Percentiles rank a stretch among this genome's conserved stretches.
Conservation (phyloP, 2,113 vertebrate species). For the Bubalus kerabau region DNA sequence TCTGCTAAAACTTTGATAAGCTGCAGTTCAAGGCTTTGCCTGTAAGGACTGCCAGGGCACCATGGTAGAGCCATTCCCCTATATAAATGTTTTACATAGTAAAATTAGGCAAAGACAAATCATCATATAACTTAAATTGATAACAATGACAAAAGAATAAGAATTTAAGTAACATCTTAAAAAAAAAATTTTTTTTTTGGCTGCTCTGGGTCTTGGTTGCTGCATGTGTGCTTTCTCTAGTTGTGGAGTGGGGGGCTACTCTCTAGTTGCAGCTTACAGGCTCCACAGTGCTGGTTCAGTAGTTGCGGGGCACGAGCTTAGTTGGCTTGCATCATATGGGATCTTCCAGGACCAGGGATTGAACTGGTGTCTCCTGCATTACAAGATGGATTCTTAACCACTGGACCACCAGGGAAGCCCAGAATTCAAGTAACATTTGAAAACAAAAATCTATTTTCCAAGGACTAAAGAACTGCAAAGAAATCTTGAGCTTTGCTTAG, state of each 20-base stretch:
- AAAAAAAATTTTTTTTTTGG: neutral
- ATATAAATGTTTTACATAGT: neutral
- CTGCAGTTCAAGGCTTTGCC: neutral
- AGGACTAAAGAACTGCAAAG: neutral
- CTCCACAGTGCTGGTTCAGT: neutral
- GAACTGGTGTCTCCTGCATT: neutral
- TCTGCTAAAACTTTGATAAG: neutral
- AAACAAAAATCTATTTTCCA: neutral
- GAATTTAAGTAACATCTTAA: neutral
- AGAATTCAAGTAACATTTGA: neutral
- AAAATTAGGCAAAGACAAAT: neutral
- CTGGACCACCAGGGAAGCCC: neutral
- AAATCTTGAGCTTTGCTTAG: neutral
- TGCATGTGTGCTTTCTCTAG: accelerated
- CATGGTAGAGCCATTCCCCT: neutral
- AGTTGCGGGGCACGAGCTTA: neutral
- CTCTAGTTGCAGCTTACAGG: neutral
- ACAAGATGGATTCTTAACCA: neutral
- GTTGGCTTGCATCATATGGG: neutral
- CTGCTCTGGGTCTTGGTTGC: neutral
- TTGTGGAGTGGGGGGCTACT: neutral
- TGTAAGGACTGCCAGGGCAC: neutral
- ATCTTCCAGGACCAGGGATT: neutral
- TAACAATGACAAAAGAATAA: neutral
- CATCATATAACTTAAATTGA: neutral